Evolutionary conservation across 2,113 vertebrate species (phyloP).

Genomic region (Clarias gariepinus): DNA sequence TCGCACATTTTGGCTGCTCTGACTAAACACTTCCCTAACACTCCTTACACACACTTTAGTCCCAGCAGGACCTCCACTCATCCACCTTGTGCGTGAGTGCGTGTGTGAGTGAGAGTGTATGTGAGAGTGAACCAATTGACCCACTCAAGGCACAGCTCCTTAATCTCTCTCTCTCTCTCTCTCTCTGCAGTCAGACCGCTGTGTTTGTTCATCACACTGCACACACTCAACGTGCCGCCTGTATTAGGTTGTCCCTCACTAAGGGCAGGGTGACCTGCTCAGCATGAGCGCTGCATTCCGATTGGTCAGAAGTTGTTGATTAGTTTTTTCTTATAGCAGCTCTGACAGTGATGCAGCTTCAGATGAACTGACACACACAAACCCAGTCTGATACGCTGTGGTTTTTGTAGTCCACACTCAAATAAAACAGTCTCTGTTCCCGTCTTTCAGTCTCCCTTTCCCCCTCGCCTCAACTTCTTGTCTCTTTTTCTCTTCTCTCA

Average conservation of each 20-base stretch:
- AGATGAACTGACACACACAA: no score
- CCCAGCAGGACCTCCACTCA: constrained; percentile 23
- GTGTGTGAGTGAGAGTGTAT: neutral
- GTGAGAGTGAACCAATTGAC: neutral
- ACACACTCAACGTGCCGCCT: neutral
- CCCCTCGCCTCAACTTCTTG: no score
- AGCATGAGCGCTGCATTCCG: neutral
- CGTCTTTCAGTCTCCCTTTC: neutral
- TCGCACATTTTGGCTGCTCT: neutral
- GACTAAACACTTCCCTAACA: neutral
- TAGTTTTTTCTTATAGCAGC: neutral
- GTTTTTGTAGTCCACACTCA: no score
- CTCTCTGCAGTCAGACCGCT: neutral
- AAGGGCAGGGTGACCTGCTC: neutral
- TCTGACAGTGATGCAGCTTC: neutral
- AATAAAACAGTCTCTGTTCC: neutral
- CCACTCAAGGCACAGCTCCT: constrained; percentile 1
- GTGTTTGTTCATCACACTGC: neutral
- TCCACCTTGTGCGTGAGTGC: constrained; percentile 5
- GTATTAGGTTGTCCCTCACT: neutral
- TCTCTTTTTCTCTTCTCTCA: neutral
- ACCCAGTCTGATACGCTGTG: no score
- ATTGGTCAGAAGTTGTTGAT: neutral
- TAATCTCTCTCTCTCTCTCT: neutral
- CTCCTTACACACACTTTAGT: neutral